Evolutionary conservation across 2,888 invertebrate genomes (phyloP), one percentile per base, ranked within the genome.

Genomic region (Portevinia maculata): DNA sequence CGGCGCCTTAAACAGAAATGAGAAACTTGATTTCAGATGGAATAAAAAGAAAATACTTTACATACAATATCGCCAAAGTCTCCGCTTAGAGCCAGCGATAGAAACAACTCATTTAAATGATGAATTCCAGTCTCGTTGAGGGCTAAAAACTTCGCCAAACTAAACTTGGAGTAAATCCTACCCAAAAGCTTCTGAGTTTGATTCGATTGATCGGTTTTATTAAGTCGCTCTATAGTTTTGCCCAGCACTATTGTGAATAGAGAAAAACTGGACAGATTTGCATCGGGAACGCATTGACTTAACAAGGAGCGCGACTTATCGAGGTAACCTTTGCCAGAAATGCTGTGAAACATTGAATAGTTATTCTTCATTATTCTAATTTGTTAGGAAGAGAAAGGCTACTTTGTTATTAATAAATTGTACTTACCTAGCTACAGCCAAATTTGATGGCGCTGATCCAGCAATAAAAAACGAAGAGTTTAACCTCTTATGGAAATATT

Each of bases 91-190:
- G 88, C 86, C 57, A 91, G 79, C 7, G 88, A 87, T 0, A 91
- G 84, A 71, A 91, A 90, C 15, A 91, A 85, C 79, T 90, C 90
- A 11, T 92, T 89, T 46, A 93, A 91, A 88, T 93, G 92, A 85
- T 92, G 92, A 32, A 93, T 89, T 1, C 93, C 93, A 24, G 89
- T 89, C 85, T 93, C 92, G 21, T 91, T 92, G 9, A 93, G 90
- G 6, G 92, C 91, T 65, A 91, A 86, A 59, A 93, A 89, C 88
- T 93, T 93, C 55, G 91, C 91, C n/a, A 91, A 88, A 11, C 92
- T 92, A 74, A 93, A 93, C 87, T 93, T 93, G 0, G 93, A 92
- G 83, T 92, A 93, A 74, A 93, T 91, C 64, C 93, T 90, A 0
- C 93, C 93, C 84, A 92, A 89, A 9, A 93, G 89, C 86, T 93